Conservation (phyloP, 2,113 vertebrate genomes). For the Centropristis striata region DNA sequence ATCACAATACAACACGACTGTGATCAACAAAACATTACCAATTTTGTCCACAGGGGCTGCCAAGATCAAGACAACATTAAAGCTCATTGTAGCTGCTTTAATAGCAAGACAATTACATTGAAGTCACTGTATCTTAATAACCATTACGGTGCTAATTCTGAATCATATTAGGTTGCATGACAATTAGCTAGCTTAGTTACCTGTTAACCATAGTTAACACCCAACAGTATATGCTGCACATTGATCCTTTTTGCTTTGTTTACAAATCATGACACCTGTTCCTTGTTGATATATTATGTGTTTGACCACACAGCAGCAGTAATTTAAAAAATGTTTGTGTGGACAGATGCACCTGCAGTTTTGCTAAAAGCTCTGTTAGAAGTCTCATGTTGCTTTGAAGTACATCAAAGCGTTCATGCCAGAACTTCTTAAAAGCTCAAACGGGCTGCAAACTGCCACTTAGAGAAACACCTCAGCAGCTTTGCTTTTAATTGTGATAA, state of each 20-base stretch:
- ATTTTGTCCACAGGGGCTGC: no score
- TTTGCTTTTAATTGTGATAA: neutral
- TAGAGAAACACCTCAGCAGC: neutral
- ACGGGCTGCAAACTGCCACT: neutral
- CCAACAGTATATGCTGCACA: neutral
- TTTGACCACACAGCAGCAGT: neutral
- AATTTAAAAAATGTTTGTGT: neutral
- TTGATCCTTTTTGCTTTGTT: neutral
- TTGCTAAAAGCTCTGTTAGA: constrained; percentile 7
- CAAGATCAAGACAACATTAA: no score
- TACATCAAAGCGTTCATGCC: neutral
- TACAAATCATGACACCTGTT: neutral
- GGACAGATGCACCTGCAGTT: neutral
- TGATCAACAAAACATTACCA: no score
- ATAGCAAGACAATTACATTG: neutral
- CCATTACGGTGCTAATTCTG: neutral
- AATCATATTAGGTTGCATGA: neutral
- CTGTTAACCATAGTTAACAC: neutral
- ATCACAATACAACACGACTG: no score
- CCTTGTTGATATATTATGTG: neutral
- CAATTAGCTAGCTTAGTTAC: no score
- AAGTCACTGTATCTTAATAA: neutral
- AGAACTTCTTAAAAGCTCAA: constrained; percentile 6
- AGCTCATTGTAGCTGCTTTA: no score
- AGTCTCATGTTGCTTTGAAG: constrained; percentile 17